These are phyloP conservation scores for Prorops nasuta DNA, from an alignment of 1,140 invertebrate genomes.

Conservation along the genomic window DNA sequence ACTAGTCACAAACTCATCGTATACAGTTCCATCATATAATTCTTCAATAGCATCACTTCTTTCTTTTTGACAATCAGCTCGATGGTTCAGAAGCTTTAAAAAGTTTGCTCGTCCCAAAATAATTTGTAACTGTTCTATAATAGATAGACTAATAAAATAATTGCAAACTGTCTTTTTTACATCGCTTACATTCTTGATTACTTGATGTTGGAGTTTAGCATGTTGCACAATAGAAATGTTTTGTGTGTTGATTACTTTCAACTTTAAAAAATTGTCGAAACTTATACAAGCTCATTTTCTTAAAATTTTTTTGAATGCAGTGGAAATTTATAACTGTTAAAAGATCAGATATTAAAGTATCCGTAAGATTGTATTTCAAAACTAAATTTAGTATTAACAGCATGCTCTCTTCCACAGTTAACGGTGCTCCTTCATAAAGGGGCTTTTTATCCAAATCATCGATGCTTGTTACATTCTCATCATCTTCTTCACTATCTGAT, in stretches of 20 bases:
- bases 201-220: conserved; percentile 1
- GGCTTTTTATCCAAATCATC: conserved; percentile 2
- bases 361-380: conserved; percentile 1
- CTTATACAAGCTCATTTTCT: conserved; percentile 7
- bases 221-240: conserved; percentile 5
- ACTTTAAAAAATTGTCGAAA: conserved; percentile 3
- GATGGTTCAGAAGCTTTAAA: conserved; percentile 1
- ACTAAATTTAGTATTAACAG: background rate
- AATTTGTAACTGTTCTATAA: conserved; percentile 1
- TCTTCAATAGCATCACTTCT: background rate
- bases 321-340: conserved; percentile 1
- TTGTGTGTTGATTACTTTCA: background rate
- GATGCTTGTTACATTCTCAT: too few species aligned
- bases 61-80: background rate
- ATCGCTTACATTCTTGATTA: background rate
- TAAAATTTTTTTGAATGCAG: conserved; percentile 1
- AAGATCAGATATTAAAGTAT: background rate
- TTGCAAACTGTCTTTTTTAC: background rate
- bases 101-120: conserved; percentile 3
- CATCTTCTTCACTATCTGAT: background rate
- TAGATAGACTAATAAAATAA: conserved; percentile 7
- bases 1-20: background rate
- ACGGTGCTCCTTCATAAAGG: conserved; percentile 5
- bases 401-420: background rate
- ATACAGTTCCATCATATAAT: conserved; percentile 3